Base-by-base conservation (phyloP, 1,140 invertebrate genomes). In the Pollicipes pollicipes region DNA sequence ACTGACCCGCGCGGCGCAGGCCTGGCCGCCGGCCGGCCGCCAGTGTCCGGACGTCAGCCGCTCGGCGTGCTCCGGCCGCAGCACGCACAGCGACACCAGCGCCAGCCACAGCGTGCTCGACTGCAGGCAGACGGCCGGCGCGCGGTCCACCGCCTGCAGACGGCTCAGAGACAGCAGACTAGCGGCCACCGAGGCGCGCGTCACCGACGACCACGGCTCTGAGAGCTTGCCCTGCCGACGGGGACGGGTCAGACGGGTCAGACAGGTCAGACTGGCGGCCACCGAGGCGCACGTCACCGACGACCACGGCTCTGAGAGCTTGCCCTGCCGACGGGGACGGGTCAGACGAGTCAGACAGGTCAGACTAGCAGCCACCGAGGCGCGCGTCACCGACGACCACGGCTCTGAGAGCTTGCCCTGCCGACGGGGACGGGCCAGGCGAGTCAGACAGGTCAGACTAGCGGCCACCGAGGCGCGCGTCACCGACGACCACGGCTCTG, bases 1-100 rank as follows among this genome's bases (percentile, higher is more conserved):
- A 66, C 58, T n/a, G 68, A 67, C 58, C 26, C 67, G 21, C 13
- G 69, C 2, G 29, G 45, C 21, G 66, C 80, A 10, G 45, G 13
- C 24, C 13, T 58, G 78, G 76, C 81, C 78, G 68, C 78, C 78
- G 64, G 85, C 83, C 68, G 79, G 77, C 69, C 82, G 84, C 84
- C 87, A 88, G 76, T 88, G 87, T 66, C 85, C 85, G 8, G 88
- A 88, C 2, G 88, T 88, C 0, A 90, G 79, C 73, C 90, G 84
- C 76, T 95, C 92, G 0, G 94, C 91, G 78, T 97, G 92, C 73
- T 95, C 91, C 45, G 89, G 87, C 76, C 96, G 90, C 31, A 96
- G 82, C 3, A 97, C 91, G 81, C 94, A 95, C 0, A 98, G 83
- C 0, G 95, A 91, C 35, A 95, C 91, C 32, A 98, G 80, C 0